Percentiles rank a stretch among this genome's conserved stretches.
phyloP scores from a whole-genome alignment of 64 coral and sea anemone genomes.

The Stylophora pistillata region DNA sequence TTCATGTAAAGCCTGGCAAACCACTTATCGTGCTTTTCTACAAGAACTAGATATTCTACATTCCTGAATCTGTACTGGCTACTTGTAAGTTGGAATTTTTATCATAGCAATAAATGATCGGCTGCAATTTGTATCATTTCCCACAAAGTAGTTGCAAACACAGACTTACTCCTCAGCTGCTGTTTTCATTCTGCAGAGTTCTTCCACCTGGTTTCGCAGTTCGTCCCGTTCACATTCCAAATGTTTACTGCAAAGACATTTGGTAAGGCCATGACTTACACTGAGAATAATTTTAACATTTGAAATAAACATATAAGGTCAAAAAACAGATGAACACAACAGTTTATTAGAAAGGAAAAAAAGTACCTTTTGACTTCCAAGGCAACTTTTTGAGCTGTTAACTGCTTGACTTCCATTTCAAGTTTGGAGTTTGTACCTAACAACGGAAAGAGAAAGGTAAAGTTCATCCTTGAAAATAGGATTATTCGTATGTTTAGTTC shows the following conservation, averaged over 20 bases:
- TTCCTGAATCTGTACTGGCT: too few relatives aligned
- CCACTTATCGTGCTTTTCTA: too few relatives aligned
- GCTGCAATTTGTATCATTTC: too few relatives aligned
- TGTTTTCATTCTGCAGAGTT: constrained; percentile 42
- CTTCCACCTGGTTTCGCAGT: constrained; percentile 54
- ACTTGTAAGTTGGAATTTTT: too few relatives aligned
- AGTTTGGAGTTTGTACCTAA: constrained; percentile 3
- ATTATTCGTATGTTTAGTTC: too few relatives aligned
- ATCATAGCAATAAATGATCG: too few relatives aligned
- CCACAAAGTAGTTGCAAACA: neutral
- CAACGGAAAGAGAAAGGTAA: neutral
- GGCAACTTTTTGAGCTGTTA: constrained; percentile 20
- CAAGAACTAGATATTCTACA: too few relatives aligned
- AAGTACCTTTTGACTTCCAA: constrained; percentile 35
- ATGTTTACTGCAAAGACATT: constrained; percentile 38
- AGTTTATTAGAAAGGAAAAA: neutral
- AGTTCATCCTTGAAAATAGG: too few relatives aligned
- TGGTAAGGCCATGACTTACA: neutral
- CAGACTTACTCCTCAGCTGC: constrained; percentile 33
- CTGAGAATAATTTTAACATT: too few relatives aligned
- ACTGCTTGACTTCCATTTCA: constrained; percentile 4
- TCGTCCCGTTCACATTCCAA: constrained; percentile 60
- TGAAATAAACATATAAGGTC: too few relatives aligned
- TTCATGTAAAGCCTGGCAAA: too few relatives aligned
- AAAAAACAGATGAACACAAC: too few relatives aligned